Conservation (phyloP, 2,888 invertebrate species). For the Patella pellucida region DNA sequence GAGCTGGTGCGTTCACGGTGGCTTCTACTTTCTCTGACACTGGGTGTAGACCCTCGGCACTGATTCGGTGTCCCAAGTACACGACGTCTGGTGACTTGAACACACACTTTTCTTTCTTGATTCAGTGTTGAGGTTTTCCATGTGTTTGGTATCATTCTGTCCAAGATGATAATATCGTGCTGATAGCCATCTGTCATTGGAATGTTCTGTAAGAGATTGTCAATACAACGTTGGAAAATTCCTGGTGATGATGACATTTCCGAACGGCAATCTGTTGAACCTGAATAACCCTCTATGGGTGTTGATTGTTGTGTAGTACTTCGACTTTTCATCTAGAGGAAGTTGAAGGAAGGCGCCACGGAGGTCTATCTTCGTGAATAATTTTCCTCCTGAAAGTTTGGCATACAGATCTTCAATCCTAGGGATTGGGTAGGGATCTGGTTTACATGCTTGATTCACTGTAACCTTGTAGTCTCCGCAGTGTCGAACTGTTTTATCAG, state of each 20-base stretch:
- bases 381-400: conserved; percentile 12
- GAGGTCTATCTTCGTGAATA: conserved; percentile 41
- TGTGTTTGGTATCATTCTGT: not conserved
- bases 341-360: conserved; percentile 40
- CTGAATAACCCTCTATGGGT: conserved; percentile 38
- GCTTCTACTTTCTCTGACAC: conserved; percentile 44
- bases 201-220: conserved; percentile 32
- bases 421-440: conserved; percentile 35
- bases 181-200: conserved; percentile 30
- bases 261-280: conserved; percentile 36
- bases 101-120: conserved; percentile 14
- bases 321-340: conserved; percentile 34
- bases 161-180: conserved; percentile 37
- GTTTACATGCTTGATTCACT: conserved; percentile 24
- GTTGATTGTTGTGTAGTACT: conserved; percentile 36
- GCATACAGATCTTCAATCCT: conserved; percentile 5
- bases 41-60: conserved; percentile 31
- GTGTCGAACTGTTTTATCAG: conserved; percentile 14
- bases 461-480: conserved; percentile 40
- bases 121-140: conserved; percentile 9
- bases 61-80: conserved; percentile 26
- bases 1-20: conserved; percentile 44
- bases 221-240: conserved; percentile 42
- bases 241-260: conserved; percentile 32
- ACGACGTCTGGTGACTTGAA: conserved; percentile 13